Evolutionary conservation across 37 sponge, comb jelly and placozoan genomes (phyloP), one percentile per base, ranked within the genome.

Genomic region (Eunapius fragilis): DNA sequence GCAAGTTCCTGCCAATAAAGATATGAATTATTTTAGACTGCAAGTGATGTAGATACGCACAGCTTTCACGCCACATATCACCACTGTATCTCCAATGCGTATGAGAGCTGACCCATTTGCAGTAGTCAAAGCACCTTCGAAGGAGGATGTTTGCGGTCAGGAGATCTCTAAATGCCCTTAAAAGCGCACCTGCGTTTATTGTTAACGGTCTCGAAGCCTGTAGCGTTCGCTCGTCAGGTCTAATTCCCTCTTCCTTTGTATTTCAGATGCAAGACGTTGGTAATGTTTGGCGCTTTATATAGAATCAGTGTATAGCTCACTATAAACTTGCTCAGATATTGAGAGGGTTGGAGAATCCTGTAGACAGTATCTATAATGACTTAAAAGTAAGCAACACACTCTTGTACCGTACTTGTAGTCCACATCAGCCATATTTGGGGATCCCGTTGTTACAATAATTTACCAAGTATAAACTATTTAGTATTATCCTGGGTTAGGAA

Each of bases 41-140:
- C 75, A 31, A 32, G 25, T n/a, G n/a, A n/a, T n/a, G 11, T 58
- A 25, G 27, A 80, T 14, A 45, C 90, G 72, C 37, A 94, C 94
- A 19, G 75, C 74, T 68, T 85, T 93, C 14, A 96, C 84, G 41
- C 94, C 96, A 86, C 94, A 90, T 0, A 80, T 31, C 5, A 93
- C 91, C 48, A 83, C 37, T 11, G 91, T 93, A 74, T 74, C 79
- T 25, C 96, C 96, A 67, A 81, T 69, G 5, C 87, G 83, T 5
- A 90, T 77, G 26, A 96, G 79, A 13, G 91, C 83, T 1, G 96
- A 93, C 0, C 91, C 89, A 82, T 90, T 82, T 34, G 87, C 86
- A 11, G 87, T 84, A 0, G 88, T 81, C 5, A 94, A 27, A 0
- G 88, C 87, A 26, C 92, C 94, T 90, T 19, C 27, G 69, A n/a